These are phyloP conservation scores for Apocheima hispidaria DNA, from an alignment of 2,888 invertebrate genomes.

Conservation along the genomic window DNA sequence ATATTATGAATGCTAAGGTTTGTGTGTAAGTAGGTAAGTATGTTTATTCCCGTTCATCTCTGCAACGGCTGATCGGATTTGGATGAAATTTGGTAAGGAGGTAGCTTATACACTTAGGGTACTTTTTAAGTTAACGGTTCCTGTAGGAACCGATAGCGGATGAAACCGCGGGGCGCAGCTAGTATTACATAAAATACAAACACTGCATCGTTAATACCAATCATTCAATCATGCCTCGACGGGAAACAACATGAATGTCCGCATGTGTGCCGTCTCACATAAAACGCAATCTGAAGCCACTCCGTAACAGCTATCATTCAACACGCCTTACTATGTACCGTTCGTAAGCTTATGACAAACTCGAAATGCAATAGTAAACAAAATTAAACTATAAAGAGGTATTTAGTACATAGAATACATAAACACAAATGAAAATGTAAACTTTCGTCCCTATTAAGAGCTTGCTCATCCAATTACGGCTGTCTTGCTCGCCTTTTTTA, in stretches of 20 bases:
- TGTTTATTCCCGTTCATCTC: no score
- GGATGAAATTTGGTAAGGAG: no score
- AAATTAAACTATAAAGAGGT: conserved; percentile 15
- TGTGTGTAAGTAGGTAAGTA: no score
- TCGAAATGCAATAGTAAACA: conserved; percentile 31
- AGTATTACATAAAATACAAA: not conserved
- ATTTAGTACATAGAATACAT: conserved; percentile 11
- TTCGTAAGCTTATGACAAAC: conserved; percentile 11
- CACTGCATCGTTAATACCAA: not conserved
- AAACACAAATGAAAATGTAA: not conserved
- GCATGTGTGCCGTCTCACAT: conserved; percentile 25
- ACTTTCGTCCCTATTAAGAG: not conserved
- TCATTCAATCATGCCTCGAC: not conserved
- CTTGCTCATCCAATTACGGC: no score
- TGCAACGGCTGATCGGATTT: no score
- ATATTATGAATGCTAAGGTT: no score
- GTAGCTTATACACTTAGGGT: no score
- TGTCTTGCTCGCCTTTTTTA: no score
- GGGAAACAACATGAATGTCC: conserved; percentile 2
- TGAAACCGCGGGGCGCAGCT: no score
- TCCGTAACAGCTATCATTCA: conserved; percentile 48
- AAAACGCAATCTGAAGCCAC: conserved; percentile 44
- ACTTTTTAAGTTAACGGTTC: no score
- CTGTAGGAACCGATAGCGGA: no score
- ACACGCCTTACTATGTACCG: conserved; percentile 14